phyloP scores from a whole-genome alignment of 2,888 invertebrate species.

The Serrognathus titanus region DNA sequence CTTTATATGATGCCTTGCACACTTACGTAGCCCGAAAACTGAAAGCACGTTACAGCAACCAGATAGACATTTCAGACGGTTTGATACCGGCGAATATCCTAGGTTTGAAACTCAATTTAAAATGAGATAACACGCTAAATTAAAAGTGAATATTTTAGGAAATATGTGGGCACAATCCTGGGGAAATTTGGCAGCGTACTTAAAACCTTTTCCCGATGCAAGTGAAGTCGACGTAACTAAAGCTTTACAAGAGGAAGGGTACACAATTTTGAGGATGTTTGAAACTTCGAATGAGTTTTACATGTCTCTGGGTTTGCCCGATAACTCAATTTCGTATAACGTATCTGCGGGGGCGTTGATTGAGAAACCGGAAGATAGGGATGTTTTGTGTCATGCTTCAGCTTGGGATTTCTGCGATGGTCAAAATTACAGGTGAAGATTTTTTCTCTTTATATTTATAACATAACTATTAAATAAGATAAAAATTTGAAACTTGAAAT shows the following conservation, averaged over 20 bases:
- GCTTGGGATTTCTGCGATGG: slow-evolving; percentile 69
- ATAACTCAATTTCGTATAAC: slow-evolving; percentile 59
- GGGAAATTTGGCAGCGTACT: slow-evolving; percentile 52
- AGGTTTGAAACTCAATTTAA: slow-evolving; percentile 48
- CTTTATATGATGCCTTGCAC: slow-evolving; percentile 61
- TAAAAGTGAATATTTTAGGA: slow-evolving; percentile 43
- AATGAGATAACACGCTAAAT: neutral
- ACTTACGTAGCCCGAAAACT: slow-evolving; percentile 60
- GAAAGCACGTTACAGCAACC: slow-evolving; percentile 51
- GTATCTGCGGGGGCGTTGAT: slow-evolving; percentile 52
- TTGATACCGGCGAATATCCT: slow-evolving; percentile 67
- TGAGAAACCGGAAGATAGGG: slow-evolving; percentile 55
- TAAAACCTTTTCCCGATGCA: slow-evolving; percentile 51
- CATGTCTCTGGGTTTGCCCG: slow-evolving; percentile 56
- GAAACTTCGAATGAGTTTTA: slow-evolving; percentile 61
- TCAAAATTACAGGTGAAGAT: slow-evolving; percentile 58
- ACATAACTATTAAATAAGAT: no score
- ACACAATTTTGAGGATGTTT: slow-evolving; percentile 53
- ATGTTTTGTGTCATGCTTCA: slow-evolving; percentile 62
- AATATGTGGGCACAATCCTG: slow-evolving; percentile 68
- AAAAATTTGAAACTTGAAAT: no score
- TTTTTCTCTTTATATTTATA: neutral
- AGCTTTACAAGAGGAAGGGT: slow-evolving; percentile 47
- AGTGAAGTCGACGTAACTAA: slow-evolving; percentile 53
- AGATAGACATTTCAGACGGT: slow-evolving; percentile 49